These are phyloP conservation scores for Orientallactaga bullata DNA, from an alignment of 2,113 vertebrate genomes.

Conservation along the genomic window DNA sequence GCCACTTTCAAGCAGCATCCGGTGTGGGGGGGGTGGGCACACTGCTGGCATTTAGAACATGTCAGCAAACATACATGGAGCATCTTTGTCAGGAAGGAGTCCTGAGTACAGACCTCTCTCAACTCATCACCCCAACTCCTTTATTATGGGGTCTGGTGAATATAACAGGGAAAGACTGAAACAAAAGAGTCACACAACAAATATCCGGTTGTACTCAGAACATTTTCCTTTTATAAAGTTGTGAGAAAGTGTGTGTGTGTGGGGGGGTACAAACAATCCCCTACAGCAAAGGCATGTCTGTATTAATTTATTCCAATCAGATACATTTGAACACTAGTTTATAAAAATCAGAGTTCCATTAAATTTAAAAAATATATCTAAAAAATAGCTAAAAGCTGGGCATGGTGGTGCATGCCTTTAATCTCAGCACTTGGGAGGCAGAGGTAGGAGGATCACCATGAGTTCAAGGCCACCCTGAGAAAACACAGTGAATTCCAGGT, in stretches of 20 bases:
- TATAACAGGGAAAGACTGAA: background rate
- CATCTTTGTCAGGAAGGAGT: background rate
- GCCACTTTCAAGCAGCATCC: background rate
- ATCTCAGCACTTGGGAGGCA: too few relatives aligned
- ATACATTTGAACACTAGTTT: constrained; percentile 59
- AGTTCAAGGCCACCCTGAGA: too few relatives aligned
- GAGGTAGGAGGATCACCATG: too few relatives aligned
- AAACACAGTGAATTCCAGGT: too few relatives aligned
- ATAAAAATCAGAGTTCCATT: constrained; percentile 65
- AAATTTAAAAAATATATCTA: constrained; percentile 79
- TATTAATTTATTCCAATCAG: background rate
- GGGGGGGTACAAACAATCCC: background rate
- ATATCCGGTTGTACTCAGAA: background rate
- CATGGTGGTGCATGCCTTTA: too few relatives aligned
- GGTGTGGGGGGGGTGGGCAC: background rate
- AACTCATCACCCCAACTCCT: background rate
- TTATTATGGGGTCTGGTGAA: background rate
- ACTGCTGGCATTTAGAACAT: background rate
- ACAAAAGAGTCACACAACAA: background rate
- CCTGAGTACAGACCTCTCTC: background rate
- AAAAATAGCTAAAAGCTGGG: too few relatives aligned
- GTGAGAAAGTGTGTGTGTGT: background rate
- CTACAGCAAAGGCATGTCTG: background rate
- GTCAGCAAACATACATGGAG: background rate
- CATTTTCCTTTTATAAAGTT: background rate